Base-by-base conservation (phyloP, 2,113 vertebrate species). In the Tragelaphus strepsiceros region DNA sequence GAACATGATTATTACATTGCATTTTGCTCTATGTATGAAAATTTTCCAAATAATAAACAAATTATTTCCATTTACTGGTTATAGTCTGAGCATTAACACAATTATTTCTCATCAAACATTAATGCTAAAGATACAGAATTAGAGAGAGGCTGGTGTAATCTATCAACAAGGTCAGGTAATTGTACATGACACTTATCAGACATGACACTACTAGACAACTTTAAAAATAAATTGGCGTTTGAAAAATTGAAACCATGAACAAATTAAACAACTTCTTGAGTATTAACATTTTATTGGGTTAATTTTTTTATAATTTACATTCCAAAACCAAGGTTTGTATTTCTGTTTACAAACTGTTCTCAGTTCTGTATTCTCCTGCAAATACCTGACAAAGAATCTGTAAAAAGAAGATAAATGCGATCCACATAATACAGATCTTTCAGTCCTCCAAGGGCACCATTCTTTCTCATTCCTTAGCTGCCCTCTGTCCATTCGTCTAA, bases 21-120 rank as follows among this genome's bases (percentile, higher is more conserved):
- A 56, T 64, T 88, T 94, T 96, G 49, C 61, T 59, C 9, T 54
- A 39, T 56, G 46, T 91, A 58, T 89, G 46, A 93, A 90, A 32
- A 67, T 77, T 82, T 83, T 21, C 46, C 51, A 49, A 64, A 83
- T 24, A 80, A 91, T 85, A 84, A 88, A 86, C 21, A 82, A 53
- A 92, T 17, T 93, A 46, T 82, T 97, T 87, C 95, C 26, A 90
- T 80, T 96, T 83, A 78, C 22, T 58, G 71, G 21, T 71, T 78
- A 32, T 12, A 92, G 30, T 89, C 7, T 77, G 13, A 22, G 16
- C 43, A 93, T 78, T 51, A 83, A 26, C 30, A 93, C 0, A 96
- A 46, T 86, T 95, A 54, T 86, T 71, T 88, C 56, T 88, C 49
- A 96, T 43, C 32, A 95, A 93, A 77, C 12, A 71, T 24, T 82